These are phyloP conservation scores for Dicroscelio sp. DNA, from an alignment of 2,888 invertebrate genomes.

Conservation along the genomic window DNA sequence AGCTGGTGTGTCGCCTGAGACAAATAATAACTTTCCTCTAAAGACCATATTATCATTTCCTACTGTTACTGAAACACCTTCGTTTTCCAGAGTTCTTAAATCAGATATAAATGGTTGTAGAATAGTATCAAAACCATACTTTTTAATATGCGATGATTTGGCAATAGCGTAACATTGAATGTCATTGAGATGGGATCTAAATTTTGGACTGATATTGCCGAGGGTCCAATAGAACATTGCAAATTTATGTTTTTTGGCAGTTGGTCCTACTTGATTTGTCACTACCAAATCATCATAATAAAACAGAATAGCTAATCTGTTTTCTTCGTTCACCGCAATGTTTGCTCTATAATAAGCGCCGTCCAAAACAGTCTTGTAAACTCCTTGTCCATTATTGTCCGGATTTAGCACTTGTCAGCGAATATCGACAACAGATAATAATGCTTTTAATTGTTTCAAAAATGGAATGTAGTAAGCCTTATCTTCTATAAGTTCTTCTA, in stretches of 20 bases:
- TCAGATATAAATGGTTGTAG: constrained; percentile 72
- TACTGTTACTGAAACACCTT: constrained; percentile 55
- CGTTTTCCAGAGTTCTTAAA: constrained; percentile 58
- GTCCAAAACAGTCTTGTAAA: constrained; percentile 7
- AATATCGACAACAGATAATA: constrained; percentile 42
- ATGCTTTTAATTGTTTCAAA: constrained; percentile 67
- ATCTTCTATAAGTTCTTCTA: constrained; percentile 58
- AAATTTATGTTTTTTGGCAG: constrained; percentile 51
- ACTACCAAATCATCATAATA: constrained; percentile 9
- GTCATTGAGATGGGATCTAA: constrained; percentile 2
- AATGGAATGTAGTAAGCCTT: constrained; percentile 76
- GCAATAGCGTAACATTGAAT: constrained; percentile 71
- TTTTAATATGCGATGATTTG: constrained; percentile 63
- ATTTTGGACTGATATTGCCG: constrained; percentile 30
- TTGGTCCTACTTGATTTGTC: constrained; percentile 47
- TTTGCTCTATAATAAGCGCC: neutral
- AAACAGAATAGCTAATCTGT: neutral
- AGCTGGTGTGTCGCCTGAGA: constrained; percentile 18
- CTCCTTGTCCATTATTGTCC: neutral
- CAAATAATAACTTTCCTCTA: neutral
- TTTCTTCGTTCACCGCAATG: neutral
- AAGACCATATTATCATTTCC: constrained; percentile 28
- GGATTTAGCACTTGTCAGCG: constrained; percentile 32
- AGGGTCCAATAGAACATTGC: constrained; percentile 61
- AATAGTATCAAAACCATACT: constrained; percentile 62